phyloP scores from a whole-genome alignment of 2,888 invertebrate genomes.

The Aphidius colemani region DNA sequence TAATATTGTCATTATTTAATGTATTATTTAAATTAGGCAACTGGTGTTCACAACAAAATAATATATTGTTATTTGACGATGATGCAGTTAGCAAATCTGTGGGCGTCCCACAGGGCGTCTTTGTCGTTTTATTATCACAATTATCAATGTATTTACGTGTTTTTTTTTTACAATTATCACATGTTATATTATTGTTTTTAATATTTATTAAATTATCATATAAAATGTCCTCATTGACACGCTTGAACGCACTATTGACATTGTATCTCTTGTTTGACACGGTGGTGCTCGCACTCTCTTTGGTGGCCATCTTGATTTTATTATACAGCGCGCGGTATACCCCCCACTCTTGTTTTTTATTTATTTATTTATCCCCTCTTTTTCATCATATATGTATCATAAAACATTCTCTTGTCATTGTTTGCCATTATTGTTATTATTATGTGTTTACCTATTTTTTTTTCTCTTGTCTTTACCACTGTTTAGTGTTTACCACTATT shows the following conservation, averaged over 20 bases:
- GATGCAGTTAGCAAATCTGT: slow-evolving; percentile 50
- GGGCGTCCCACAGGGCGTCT: slow-evolving; percentile 49
- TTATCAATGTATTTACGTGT: slow-evolving; percentile 19
- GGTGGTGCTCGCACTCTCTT: slow-evolving; percentile 53
- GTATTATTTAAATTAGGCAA: slow-evolving; percentile 5
- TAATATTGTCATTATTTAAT: slow-evolving; percentile 8
- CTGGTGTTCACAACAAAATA: slow-evolving; percentile 31
- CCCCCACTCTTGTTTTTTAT: not conserved
- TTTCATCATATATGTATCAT: slow-evolving; percentile 6
- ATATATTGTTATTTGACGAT: slow-evolving; percentile 35
- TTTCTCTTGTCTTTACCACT: no score
- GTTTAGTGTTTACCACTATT: no score
- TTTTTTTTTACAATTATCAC: slow-evolving; percentile 11
- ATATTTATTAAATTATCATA: slow-evolving; percentile 26
- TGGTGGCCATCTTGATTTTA: slow-evolving; percentile 61
- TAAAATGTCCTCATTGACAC: slow-evolving; percentile 25
- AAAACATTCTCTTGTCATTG: slow-evolving; percentile 41
- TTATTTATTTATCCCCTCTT: slow-evolving; percentile 7
- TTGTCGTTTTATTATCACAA: slow-evolving; percentile 24
- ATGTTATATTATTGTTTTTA: slow-evolving; percentile 31
- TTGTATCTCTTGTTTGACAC: slow-evolving; percentile 57
- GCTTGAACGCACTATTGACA: slow-evolving; percentile 53
- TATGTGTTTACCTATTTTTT: no score
- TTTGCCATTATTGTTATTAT: slow-evolving; percentile 34
- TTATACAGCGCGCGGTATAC: slow-evolving; percentile 37